phyloP scores from a whole-genome alignment of 2,888 invertebrate genomes.

The Himalopsyche kuldschensis region DNA sequence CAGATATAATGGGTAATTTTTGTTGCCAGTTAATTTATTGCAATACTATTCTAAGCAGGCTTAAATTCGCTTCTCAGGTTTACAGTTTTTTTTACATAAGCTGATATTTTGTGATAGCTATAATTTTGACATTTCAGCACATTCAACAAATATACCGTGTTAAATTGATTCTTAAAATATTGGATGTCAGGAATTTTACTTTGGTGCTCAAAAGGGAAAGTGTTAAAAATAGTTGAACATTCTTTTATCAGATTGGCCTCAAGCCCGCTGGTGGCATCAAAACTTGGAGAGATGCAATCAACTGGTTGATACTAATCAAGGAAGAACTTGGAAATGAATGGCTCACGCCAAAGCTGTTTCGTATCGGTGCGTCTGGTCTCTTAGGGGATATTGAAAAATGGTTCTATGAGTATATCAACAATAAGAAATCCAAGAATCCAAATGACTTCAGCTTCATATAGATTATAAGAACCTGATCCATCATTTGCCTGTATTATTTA shows the following conservation, averaged over 20 bases:
- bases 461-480: constrained; percentile 9
- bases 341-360: constrained; percentile 78
- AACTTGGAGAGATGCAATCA: constrained; percentile 79
- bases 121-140: too few relatives aligned
- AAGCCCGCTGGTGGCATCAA: constrained; percentile 98
- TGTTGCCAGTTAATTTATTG: too few relatives aligned
- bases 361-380: constrained; percentile 93
- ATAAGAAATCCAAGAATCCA: constrained; percentile 41
- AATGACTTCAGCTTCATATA: constrained; percentile 41
- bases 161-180: not conserved
- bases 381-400: constrained; percentile 74
- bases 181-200: not conserved
- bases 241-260: constrained; percentile 75
- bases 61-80: too few relatives aligned
- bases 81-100: too few relatives aligned
- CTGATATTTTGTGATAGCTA: too few relatives aligned
- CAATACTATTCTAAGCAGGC: too few relatives aligned
- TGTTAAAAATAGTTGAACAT: not conserved
- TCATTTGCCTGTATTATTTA: not conserved
- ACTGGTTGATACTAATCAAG: constrained; percentile 84
- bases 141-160: not conserved
- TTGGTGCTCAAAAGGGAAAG: not conserved
- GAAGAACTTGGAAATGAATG: constrained; percentile 85
- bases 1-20: too few relatives aligned
- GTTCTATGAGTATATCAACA: constrained; percentile 51